phyloP scores from a whole-genome alignment of 1,140 invertebrate genomes.

The Drosophila pruinosa region DNA sequence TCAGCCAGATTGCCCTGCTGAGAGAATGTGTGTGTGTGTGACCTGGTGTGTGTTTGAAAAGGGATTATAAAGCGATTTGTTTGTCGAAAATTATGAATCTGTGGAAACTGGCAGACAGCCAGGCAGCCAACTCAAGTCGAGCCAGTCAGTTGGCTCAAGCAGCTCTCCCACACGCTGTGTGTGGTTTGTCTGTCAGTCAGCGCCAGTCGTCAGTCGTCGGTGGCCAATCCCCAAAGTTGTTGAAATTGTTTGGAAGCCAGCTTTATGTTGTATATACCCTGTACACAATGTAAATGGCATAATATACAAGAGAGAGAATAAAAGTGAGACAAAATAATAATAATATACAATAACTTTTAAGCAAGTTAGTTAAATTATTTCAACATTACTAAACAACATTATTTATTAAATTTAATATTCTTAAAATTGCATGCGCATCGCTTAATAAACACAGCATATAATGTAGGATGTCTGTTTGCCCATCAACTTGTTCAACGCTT shows the following conservation, averaged over 20 bases:
- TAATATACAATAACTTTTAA: too few species aligned
- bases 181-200: constrained; percentile 36
- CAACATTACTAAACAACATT: not conserved
- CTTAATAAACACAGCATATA: not conserved
- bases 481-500: not conserved
- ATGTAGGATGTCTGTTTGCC: not conserved
- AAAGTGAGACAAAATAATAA: too few species aligned
- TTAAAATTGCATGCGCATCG: not conserved
- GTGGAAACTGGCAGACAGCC: constrained; percentile 51
- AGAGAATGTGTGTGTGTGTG: not conserved
- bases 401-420: not conserved
- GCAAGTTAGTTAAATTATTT: not conserved
- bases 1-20: too few species aligned
- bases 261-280: constrained; percentile 20
- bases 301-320: too few species aligned
- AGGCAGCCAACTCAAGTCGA: constrained; percentile 14
- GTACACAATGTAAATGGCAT: not conserved
- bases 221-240: constrained; percentile 18
- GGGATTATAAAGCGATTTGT: constrained; percentile 81
- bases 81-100: constrained; percentile 80
- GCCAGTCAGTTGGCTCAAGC: constrained; percentile 18
- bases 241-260: constrained; percentile 32
- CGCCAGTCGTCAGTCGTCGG: not conserved
- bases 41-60: constrained; percentile 78
- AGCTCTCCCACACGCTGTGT: constrained; percentile 75